Percentiles rank a stretch among this genome's conserved stretches.
Evolutionary conservation across 1,140 invertebrate genomes (phyloP).

Genomic region (Rhagoletis zephyria): DNA sequence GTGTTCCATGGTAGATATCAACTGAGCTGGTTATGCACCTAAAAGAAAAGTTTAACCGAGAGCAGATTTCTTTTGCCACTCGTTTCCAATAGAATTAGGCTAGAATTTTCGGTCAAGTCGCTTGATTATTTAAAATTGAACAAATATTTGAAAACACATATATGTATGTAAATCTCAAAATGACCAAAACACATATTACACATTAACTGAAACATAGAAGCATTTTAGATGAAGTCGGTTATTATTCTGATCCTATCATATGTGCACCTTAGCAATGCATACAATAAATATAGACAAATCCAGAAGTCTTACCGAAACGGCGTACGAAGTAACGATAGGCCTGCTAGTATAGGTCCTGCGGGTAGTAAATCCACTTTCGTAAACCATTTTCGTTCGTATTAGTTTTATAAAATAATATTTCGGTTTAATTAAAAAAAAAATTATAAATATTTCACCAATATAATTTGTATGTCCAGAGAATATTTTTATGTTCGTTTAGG

Average conservation of each 20-base stretch:
- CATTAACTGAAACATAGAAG: not conserved
- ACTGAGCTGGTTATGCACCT: too few relatives aligned
- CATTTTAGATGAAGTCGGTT: not conserved
- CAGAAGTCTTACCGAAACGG: constrained; percentile 82
- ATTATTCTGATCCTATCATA: not conserved
- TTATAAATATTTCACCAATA: constrained; percentile 62
- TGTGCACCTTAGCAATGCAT: not conserved
- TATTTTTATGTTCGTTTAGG: constrained; percentile 61
- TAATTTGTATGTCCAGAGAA: constrained; percentile 38
- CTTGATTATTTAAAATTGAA: not conserved
- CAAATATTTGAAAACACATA: constrained; percentile 32
- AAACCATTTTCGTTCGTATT: constrained; percentile 82
- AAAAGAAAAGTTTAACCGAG: too few relatives aligned
- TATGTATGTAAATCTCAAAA: too few relatives aligned
- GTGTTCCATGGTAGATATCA: too few relatives aligned
- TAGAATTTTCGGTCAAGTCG: too few relatives aligned
- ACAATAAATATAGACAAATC: not conserved
- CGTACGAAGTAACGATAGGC: constrained; percentile 82
- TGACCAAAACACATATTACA: not conserved
- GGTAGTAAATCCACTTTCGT: constrained; percentile 90
- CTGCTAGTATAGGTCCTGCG: constrained; percentile 83
- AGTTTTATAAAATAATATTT: constrained; percentile 58
- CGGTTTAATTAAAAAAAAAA: constrained; percentile 58
- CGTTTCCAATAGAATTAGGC: too few relatives aligned
- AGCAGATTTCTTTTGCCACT: too few relatives aligned